Base-by-base conservation (phyloP, 2,797 vertebrate species). In the Scolopax bukidnonensis region DNA sequence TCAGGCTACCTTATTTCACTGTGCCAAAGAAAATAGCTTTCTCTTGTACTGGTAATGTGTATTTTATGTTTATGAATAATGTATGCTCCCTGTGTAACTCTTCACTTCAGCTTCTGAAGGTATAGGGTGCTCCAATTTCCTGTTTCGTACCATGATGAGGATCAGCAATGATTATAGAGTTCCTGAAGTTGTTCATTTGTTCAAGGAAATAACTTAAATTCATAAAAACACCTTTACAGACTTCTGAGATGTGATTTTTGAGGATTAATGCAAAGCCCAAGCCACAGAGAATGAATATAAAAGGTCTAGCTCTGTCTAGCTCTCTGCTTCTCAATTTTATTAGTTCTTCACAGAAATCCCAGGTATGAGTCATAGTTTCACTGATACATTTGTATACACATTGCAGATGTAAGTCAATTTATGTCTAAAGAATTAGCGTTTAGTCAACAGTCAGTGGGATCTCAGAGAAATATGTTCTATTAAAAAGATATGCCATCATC, bases 11-110 rank as follows among this genome's bases (percentile, higher is more conserved):
- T 94, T 68, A 64, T 93, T 92, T 84, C 54, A 68, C 38, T 69
- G 7, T 88, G 70, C 54, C 65, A 90, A 88, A 85, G 64, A 68
- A 95, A 95, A 95, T 68, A 90, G 71, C 81, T 91, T 95, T 94
- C 27, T 82, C 81, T 90, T 90, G 71, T 92, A 83, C 64, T 78
- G 33, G 36, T 83, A 94, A 95, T 91, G 83, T 36, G 85, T 73
- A 87, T 96, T 93, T 94, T 94, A 71, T 89, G 50, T 87, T 84
- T 77, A 89, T 96, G 86, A 96, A 95, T 96, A 96, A 93, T 95
- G 64, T 28, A 96, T 83, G n/a, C 36, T 77, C 60, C 3, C 21
- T 47, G 38, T 74, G 32, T 77, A 82, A 87, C 32, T 82, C 59
- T 81, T 92, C 60, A 19, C 43, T 90, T 93, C 70, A 84, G 43